Base-by-base conservation (phyloP, 35 echinoderm and acorn worm species). In the Apostichopus californicus region DNA sequence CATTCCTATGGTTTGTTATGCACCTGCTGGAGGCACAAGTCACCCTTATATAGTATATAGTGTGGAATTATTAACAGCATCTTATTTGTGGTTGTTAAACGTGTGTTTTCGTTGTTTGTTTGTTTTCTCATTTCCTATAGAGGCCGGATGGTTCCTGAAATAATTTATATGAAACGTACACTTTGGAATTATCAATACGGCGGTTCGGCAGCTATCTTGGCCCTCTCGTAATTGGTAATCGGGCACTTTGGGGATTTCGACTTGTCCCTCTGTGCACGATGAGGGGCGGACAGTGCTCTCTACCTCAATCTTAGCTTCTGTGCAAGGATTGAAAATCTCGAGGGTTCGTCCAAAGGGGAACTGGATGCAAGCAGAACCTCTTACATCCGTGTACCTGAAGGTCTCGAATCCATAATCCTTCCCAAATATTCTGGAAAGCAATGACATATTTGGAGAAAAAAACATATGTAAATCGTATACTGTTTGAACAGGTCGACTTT, bases 331-430 rank as follows among this genome's bases (percentile, higher is more conserved):
- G 18, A 59, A 91, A 11, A 91, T 78, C 54, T 91, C 77, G 1
- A 91, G 7, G 28, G 89, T 78, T 10, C 89, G 46, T 18, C 89
- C 89, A 79, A 17, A 91, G 1, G 89, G 89, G 57, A 91, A 91
- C 77, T 91, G 89, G 54, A 91, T 34, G 73, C 89, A 91, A 11
- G 89, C 54, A 5, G 18, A 12, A 28, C 89, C 89, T 58, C 46
- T 13, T 11, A 13, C 3, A 54, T 79, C 18, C 23, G 89, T 91
- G 89, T 91, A 91, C 54, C 89, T 72, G 89, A 91, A 91, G 8
- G 71, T 91, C 55, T 91, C 89, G 77, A 57, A 91, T 15, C 89
- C 89, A 59, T 91, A 79, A 59, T 91, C 77, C 71, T 60, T 79
- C 6, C 89, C 89, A 79, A 78, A 91, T 18, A 79, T 79, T 17